phyloP scores from a whole-genome alignment of 2,797 vertebrate species.

The Vipera latastei region DNA sequence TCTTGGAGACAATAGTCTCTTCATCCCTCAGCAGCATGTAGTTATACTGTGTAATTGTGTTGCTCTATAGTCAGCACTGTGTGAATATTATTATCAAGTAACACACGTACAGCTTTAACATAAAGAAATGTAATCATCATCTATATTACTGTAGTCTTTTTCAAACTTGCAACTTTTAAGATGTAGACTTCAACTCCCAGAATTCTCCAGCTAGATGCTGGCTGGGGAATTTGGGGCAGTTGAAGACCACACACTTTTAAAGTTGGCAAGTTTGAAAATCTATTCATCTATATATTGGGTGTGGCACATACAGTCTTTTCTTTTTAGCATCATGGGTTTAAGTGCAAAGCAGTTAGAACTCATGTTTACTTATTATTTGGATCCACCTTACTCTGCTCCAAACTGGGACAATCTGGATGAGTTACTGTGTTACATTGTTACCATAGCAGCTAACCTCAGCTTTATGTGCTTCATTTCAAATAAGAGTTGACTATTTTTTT shows the following conservation, averaged over 20 bases:
- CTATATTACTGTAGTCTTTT: not conserved
- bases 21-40: not conserved
- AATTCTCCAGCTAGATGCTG: not conserved
- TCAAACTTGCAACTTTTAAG: not conserved
- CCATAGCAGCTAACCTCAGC: not conserved
- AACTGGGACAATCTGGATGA: not conserved
- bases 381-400: slow-evolving; percentile 9
- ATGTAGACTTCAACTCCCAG: not conserved
- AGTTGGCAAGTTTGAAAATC: not conserved
- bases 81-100: slow-evolving; percentile 9
- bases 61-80: not conserved
- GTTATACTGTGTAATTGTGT: not conserved
- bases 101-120: accelerated
- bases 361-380: not conserved
- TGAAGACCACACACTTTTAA: not conserved
- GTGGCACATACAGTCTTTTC: not conserved
- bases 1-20: not conserved
- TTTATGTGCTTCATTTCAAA: not conserved
- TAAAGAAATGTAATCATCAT: not conserved
- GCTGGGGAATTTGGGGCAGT: not conserved
- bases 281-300: not conserved
- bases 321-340: not conserved
- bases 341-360: not conserved
- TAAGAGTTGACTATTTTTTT: not conserved
- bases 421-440: slow-evolving; percentile 7